Evolutionary conservation across 2,797 vertebrate genomes (phyloP).

Genomic region (Columba guinea): DNA sequence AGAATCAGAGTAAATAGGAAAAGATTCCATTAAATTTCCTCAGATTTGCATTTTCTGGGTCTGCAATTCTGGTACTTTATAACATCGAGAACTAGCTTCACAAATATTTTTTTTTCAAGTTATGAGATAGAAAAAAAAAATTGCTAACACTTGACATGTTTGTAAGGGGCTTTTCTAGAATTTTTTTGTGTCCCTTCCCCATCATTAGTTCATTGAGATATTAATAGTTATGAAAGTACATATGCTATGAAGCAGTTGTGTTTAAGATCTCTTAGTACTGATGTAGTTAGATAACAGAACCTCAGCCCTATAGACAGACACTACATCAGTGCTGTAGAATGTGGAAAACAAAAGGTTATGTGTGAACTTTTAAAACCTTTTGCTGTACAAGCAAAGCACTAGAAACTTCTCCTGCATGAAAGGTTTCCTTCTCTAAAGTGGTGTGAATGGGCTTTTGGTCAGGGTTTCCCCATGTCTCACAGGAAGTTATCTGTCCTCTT

Average conservation of each 20-base stretch:
- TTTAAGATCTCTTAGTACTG: background rate
- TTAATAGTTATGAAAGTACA: background rate
- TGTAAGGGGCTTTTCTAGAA: background rate
- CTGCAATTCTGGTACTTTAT: background rate
- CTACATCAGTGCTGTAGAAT: background rate
- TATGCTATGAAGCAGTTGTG: accelerated
- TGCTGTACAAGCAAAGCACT: background rate
- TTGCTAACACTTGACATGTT: background rate
- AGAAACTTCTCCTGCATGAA: background rate
- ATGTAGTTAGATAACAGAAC: background rate
- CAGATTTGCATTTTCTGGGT: background rate
- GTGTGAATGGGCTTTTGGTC: background rate
- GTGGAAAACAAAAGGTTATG: background rate
- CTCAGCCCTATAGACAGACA: background rate
- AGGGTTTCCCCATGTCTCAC: background rate
- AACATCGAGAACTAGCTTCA: background rate
- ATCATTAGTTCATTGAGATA: background rate
- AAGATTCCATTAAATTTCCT: background rate
- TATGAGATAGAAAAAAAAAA: background rate
- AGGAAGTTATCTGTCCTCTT: background rate
- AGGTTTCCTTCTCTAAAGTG: background rate
- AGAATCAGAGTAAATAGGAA: background rate
- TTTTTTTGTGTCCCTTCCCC: background rate
- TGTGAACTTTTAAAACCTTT: background rate
- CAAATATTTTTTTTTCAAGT: background rate